Base-by-base conservation (phyloP, 2,888 invertebrate genomes). In the Oithona nana region DNA sequence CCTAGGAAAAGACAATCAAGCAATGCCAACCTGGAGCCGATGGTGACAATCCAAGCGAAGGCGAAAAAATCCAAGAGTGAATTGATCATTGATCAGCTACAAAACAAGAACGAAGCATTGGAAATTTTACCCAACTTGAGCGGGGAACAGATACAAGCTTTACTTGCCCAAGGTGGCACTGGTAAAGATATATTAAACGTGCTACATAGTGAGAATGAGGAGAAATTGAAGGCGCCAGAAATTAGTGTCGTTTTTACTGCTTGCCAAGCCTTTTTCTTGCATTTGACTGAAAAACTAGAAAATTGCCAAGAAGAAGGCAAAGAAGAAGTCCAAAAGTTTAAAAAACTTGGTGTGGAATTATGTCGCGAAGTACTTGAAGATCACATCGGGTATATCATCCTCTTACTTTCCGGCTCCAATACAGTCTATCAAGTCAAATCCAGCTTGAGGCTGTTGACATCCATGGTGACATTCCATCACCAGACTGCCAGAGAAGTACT, bases 391-490 rank as follows among this genome's bases (percentile, higher is more conserved):
- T 39, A 59, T 28, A 50, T 59, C 59, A 50, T 59, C 1, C 13
- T 49, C 22, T 1, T 48, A n/a, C 50, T 59, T 8, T 59, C 59
- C 13, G 28, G 3, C 3, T 28, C 24, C 1, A 50, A 49, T 13
- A 24, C 59, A n/a, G 28, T 13, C 6, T 11, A n/a, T 1, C 59
- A 48, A 24, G 29, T 24, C 4, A 22, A 49, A 28, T 13, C 22
- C 4, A 28, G 22, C n/a, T 49, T 59, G n/a, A 2, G 50, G 28
- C 49, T 59, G n/a, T 28, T 59, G 22, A 50, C 59, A 22, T 24
- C 59, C 20, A 50, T 59, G 59, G 50, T 59, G n/a, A 50, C 59
- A 20, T 39, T 48, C 24, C 24, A 24, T 16, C 50, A 26, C 50
- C n/a, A 13, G 1, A 13, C 59, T n/a, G 59, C 59, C 1, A 48